These are phyloP conservation scores for Catharus ustulatus DNA, from an alignment of 2,797 vertebrate species.

Conservation along the genomic window DNA sequence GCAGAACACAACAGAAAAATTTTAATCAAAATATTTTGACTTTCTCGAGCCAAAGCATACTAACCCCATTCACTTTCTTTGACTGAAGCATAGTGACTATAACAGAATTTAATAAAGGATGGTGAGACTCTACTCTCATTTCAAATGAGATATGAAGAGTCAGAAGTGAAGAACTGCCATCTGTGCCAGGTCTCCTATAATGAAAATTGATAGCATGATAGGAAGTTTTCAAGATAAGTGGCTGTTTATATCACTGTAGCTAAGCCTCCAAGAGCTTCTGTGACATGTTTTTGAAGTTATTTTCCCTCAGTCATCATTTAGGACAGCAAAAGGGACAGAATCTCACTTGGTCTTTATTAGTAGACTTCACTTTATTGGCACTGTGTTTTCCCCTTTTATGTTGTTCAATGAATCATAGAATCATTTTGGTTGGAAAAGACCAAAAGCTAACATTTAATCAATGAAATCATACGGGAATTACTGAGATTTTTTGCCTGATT, in stretches of 20 bases:
- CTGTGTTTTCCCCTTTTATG: background rate
- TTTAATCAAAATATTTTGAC: background rate
- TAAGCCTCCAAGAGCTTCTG: background rate
- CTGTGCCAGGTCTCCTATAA: background rate
- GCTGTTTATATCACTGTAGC: background rate
- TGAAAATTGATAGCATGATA: background rate
- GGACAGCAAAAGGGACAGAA: background rate
- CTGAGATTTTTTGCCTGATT: background rate
- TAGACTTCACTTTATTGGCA: background rate
- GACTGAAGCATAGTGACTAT: background rate
- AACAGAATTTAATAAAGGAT: background rate
- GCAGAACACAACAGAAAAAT: background rate
- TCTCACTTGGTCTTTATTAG: background rate
- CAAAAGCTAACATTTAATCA: background rate
- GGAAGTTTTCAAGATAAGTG: conserved; percentile 14
- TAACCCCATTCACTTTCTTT: background rate
- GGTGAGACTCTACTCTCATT: background rate
- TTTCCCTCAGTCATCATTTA: background rate
- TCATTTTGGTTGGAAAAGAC: background rate
- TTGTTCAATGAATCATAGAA: background rate
- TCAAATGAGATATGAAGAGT: background rate
- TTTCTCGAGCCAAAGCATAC: background rate
- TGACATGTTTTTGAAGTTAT: background rate
- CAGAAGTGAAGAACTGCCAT: background rate
- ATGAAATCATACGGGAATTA: background rate